phyloP scores from a whole-genome alignment of 2,888 invertebrate genomes.

The Strigamia maritima region DNA sequence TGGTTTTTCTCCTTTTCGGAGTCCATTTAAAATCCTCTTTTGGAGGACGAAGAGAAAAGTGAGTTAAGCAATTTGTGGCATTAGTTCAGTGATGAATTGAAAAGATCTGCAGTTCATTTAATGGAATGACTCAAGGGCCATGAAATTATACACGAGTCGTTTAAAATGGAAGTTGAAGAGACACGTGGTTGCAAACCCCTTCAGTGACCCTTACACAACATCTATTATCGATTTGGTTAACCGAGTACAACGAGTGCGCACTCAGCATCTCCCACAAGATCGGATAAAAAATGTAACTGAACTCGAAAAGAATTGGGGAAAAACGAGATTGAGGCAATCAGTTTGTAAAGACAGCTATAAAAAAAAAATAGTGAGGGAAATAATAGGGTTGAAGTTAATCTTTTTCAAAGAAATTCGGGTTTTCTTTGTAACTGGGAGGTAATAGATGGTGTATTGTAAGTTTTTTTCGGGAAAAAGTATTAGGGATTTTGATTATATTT shows the following conservation, averaged over 20 bases:
- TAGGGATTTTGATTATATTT: background rate
- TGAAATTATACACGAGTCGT: slow-evolving; percentile 7
- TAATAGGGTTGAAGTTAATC: slow-evolving; percentile 20
- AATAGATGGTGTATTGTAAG: background rate
- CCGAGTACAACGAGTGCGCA: slow-evolving; percentile 8
- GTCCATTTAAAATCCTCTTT: slow-evolving; percentile 25
- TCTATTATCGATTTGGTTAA: slow-evolving; percentile 25
- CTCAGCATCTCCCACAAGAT: background rate
- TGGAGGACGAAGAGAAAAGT: background rate
- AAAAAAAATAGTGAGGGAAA: background rate
- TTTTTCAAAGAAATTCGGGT: background rate
- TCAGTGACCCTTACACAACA: slow-evolving; percentile 24
- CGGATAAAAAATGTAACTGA: background rate
- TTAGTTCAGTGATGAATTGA: background rate
- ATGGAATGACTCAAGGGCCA: slow-evolving; percentile 9
- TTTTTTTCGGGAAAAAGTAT: background rate
- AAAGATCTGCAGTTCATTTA: slow-evolving; percentile 4
- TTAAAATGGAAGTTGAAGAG: background rate
- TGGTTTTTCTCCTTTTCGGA: background rate
- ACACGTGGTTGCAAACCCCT: background rate
- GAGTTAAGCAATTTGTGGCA: slow-evolving; percentile 24
- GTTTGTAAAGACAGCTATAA: background rate
- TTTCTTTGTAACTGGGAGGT: background rate
- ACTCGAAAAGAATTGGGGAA: background rate
- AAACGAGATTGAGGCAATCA: background rate